These are phyloP conservation scores for Syngnathus acus DNA, from an alignment of 2,797 vertebrate genomes.

Conservation along the genomic window DNA sequence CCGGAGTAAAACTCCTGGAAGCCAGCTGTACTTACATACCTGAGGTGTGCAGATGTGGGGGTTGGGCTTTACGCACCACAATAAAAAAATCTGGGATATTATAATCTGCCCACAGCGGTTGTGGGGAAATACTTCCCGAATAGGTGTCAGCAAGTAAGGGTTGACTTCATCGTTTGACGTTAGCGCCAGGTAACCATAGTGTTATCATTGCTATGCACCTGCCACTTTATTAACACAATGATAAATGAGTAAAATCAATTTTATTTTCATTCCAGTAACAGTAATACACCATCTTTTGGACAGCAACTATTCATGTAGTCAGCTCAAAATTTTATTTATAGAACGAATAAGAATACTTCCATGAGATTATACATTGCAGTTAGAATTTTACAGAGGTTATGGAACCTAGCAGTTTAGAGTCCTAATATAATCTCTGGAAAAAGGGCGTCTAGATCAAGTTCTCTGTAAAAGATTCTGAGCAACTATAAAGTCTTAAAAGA, in stretches of 20 bases:
- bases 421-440: constrained; percentile 4
- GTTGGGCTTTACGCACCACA: constrained; percentile 15
- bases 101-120: neutral
- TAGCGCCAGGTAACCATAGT: too few species aligned
- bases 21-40: constrained; percentile 58
- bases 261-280: neutral
- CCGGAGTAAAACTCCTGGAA: constrained; percentile 30
- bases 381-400: neutral
- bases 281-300: neutral
- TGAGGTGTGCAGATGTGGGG: constrained; percentile 41
- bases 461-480: neutral
- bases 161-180: neutral
- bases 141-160: too few species aligned
- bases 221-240: too few species aligned
- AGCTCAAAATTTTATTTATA: neutral
- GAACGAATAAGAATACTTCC: neutral
- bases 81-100: neutral
- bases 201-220: too few species aligned
- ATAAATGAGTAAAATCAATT: too few species aligned
- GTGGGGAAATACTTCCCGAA: constrained; percentile 3
- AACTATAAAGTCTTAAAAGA: neutral
- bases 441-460: neutral
- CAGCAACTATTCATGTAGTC: neutral
- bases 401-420: neutral
- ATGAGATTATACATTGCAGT: neutral